phyloP scores from a whole-genome alignment of 2,113 vertebrate genomes.

The Thalassoma bifasciatum region DNA sequence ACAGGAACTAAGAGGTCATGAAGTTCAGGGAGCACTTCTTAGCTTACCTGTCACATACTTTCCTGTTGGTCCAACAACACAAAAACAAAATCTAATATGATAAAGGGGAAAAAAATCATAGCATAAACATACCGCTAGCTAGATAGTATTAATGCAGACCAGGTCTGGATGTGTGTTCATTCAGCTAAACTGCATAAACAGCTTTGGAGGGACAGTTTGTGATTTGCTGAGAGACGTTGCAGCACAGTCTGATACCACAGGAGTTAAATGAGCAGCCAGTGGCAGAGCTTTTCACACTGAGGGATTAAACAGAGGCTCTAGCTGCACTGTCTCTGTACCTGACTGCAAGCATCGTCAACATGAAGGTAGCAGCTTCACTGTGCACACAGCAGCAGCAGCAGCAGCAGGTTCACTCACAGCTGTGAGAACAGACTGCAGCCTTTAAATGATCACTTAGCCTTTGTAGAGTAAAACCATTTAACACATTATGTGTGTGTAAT shows the following conservation, averaged over 20 bases:
- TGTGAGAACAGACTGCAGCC: background rate
- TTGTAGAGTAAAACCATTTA: background rate
- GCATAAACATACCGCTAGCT: background rate
- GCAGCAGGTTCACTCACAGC: constrained; percentile 4
- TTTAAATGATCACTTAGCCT: constrained; percentile 4
- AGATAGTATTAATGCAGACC: background rate
- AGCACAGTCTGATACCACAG: constrained; percentile 33
- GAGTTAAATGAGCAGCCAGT: constrained; percentile 43
- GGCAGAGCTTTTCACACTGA: constrained; percentile 26
- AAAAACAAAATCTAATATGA: constrained; percentile 1
- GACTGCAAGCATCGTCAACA: constrained; percentile 7
- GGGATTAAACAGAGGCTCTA: constrained; percentile 38
- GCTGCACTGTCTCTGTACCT: constrained; percentile 24
- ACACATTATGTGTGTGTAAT: background rate
- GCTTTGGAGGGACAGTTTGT: constrained; percentile 31
- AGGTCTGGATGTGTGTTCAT: constrained; percentile 3
- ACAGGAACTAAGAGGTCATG: background rate
- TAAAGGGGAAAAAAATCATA: background rate
- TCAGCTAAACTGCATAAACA: constrained; percentile 16
- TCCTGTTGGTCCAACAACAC: background rate
- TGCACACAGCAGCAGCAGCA: constrained; percentile 20
- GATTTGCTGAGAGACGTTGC: constrained; percentile 12
- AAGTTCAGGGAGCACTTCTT: background rate
- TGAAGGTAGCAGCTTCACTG: background rate
- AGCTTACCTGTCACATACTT: background rate